Percentiles rank a stretch among this genome's conserved stretches.
Conservation (phyloP, 2,888 invertebrate genomes). For the Drosophila flavopinicola region DNA sequence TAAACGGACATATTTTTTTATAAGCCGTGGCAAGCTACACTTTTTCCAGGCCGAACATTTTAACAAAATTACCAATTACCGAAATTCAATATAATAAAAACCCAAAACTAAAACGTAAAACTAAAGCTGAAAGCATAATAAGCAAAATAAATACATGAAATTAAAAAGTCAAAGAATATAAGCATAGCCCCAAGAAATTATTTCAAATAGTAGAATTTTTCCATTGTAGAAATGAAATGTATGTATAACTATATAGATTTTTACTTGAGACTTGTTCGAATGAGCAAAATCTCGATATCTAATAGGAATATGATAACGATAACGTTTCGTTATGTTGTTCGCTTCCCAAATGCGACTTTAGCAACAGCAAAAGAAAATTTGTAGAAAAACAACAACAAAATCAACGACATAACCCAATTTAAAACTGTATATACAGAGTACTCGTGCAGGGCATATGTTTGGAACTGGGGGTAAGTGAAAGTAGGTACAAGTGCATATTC, state of each 20-base stretch:
- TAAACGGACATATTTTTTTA: slow-evolving; percentile 77
- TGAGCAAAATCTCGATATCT: slow-evolving; percentile 29
- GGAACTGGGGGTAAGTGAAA: slow-evolving; percentile 23
- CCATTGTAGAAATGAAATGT: slow-evolving; percentile 67
- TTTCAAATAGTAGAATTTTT: slow-evolving; percentile 79
- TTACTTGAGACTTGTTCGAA: slow-evolving; percentile 55
- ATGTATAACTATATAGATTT: slow-evolving; percentile 70
- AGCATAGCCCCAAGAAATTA: slow-evolving; percentile 40
- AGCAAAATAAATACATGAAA: slow-evolving; percentile 16
- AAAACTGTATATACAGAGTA: slow-evolving; percentile 59
- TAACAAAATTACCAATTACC: slow-evolving; percentile 68
- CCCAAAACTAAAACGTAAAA: slow-evolving; percentile 19
- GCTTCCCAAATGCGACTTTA: slow-evolving; percentile 1
- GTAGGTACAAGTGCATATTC: slow-evolving; percentile 19
- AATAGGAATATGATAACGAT: slow-evolving; percentile 19
- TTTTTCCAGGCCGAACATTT: slow-evolving; percentile 72
- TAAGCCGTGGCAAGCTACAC: slow-evolving; percentile 70
- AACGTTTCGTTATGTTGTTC: slow-evolving; percentile 11
- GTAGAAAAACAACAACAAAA: slow-evolving; percentile 31
- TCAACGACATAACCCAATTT: slow-evolving; percentile 14
- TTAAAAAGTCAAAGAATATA: slow-evolving; percentile 26
- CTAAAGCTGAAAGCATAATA: slow-evolving; percentile 25
- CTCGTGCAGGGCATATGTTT: slow-evolving; percentile 38
- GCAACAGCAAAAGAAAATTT: slow-evolving; percentile 14
- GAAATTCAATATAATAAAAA: slow-evolving; percentile 33